Evolutionary conservation across 2,113 vertebrate species (phyloP), one percentile per base, ranked within the genome.

Genomic region (Zosterops japonicus): DNA sequence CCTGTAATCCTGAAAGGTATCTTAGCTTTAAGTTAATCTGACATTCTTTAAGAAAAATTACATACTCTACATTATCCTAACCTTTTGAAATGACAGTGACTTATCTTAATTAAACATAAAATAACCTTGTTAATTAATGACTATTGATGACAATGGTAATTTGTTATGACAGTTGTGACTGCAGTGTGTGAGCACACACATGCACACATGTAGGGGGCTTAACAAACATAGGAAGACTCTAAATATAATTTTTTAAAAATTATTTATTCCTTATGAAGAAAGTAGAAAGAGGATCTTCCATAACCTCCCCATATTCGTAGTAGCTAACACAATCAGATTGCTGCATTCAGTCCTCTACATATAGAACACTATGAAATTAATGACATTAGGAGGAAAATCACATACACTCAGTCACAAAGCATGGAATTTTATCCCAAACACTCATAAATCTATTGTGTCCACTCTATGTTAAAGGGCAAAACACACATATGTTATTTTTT

Each of bases 221-320:
- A 78, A 60, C 14, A 82, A 22, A 53, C 12, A 57, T 0, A 61
- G 3, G 22, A 46, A 79, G 24, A 74, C 25, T 83, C 8, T 19
- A 88, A 84, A 36, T n/a, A 68, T 1, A 0, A 2, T 64, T 90
- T 10, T 47, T 52, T 4, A 57, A 89, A 85, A 91, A 57, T 52
- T 49, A 52, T 94, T 82, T 96, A 91, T 94, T 95, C 11, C 15
- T 76, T 41, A 56, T 8, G 18, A 92, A 91, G 46, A 89, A 90
- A 88, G 12, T 24, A 82, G 33, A 91, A 83, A 0, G 2, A 83
- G 9, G 22, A 35, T 78, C 39, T 71, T 87, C 17, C 21, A 68
- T 56, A 23, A 29, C 8, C 6, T 10, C 35, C 41, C 27, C 1
- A 0, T 6, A 69, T 60, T 64, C 2, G 0, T 15, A 63, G 20